Conservation (phyloP, 2,888 invertebrate species). For the Catocala fraxini region DNA sequence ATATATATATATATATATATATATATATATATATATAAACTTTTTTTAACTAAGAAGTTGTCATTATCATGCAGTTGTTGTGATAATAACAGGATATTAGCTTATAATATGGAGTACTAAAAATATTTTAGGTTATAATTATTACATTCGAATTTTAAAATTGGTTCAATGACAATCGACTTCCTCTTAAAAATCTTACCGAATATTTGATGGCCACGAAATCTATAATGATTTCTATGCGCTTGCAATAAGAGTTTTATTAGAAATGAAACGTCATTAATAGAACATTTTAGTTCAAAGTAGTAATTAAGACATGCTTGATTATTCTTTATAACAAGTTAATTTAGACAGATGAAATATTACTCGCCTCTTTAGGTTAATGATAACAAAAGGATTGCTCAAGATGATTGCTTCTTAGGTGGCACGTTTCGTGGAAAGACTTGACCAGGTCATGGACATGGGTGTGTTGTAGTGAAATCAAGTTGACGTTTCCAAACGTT, state of each 20-base stretch:
- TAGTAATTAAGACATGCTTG: constrained; percentile 46
- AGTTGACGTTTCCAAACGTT: background rate
- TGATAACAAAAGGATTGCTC: constrained; percentile 6
- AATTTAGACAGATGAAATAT: constrained; percentile 37
- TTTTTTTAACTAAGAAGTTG: no score
- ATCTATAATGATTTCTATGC: constrained; percentile 57
- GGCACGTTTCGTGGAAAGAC: constrained; percentile 4
- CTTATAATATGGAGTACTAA: no score
- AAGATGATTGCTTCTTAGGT: constrained; percentile 15
- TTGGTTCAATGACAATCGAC: constrained; percentile 7
- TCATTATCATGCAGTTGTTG: no score
- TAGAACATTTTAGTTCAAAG: constrained; percentile 27
- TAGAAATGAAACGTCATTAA: constrained; percentile 30
- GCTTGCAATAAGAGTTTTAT: constrained; percentile 35
- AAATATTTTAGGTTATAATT: no score
- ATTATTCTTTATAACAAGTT: constrained; percentile 44
- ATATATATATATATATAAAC: no score
- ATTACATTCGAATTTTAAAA: background rate
- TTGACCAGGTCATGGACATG: background rate
- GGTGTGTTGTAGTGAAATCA: background rate
- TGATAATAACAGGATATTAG: no score
- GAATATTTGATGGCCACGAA: constrained; percentile 55
- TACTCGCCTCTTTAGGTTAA: constrained; percentile 13
- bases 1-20: no score
- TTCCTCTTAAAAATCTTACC: constrained; percentile 40